Evolutionary conservation across 2,797 vertebrate species (phyloP), one percentile per base, ranked within the genome.

Genomic region (Anomalospiza imberbis): DNA sequence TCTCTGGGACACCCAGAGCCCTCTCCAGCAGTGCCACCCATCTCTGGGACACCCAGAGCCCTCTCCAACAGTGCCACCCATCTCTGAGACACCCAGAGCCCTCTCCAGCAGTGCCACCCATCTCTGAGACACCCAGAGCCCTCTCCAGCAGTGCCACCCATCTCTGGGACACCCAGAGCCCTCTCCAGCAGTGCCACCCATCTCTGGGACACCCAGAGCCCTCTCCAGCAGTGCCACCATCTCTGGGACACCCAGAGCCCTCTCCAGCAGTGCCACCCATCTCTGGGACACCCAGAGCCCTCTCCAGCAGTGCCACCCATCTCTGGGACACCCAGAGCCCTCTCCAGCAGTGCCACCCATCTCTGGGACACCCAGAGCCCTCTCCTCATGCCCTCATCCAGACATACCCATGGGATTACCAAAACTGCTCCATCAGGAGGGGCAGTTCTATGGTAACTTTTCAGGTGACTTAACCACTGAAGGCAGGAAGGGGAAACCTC

Each of bases 341-440:
- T 32, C 3, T 42, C 24, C 58, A 61, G 36, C 36, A 40, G 36
- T 61, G 58, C 40, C 60, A 40, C 60, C 38, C 14, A 6, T 24
- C 15, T 24, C 38, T 44, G 40, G 45, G 32, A 21, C 36, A 66
- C 17, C 16, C 47, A 61, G 45, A 70, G 34, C 19, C 21, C 17
- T 8, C 14, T 61, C 19, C 31, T 84, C 1, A 0, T 32, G 36
- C 40, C n/a, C 22, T 63, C n/a, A 51, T 42, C 60, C 36, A 67
- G 55, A 11, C 9, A 6, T 7, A 42, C 18, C 55, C 34, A 18
- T 0, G 1, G 14, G 17, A 79, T 44, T 61, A 20, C 29, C 51
- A 47, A 31, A 76, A 40, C 17, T 15, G 21, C 54, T 57, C 60
- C 77, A 61, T 31, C 44, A 92, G 24, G 40, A 91, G 61, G 40